Percentiles rank a stretch among this genome's conserved stretches.
These are phyloP conservation scores for Lipotes vexillifer DNA, from an alignment of 2,113 vertebrate genomes.

Conservation along the genomic window DNA sequence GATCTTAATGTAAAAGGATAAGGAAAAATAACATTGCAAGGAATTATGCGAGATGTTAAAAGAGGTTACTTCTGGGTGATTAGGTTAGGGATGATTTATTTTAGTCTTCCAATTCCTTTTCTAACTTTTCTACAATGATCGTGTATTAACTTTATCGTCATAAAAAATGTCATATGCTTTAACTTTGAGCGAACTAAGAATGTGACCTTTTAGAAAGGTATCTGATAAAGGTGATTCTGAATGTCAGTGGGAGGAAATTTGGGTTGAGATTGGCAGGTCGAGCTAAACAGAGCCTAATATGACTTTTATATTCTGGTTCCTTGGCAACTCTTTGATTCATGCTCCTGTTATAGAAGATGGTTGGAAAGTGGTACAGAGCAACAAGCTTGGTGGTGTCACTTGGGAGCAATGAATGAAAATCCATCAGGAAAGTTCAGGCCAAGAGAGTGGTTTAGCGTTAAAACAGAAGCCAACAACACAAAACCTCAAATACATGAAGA, in stretches of 20 bases:
- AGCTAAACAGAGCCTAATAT: constrained; percentile 18
- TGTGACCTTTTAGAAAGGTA: constrained; percentile 51
- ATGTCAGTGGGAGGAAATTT: constrained; percentile 52
- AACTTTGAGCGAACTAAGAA: constrained; percentile 38
- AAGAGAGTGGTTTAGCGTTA: background rate
- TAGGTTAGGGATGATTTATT: constrained; percentile 1
- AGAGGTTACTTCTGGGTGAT: background rate
- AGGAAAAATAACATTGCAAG: background rate
- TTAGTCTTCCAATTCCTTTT: constrained; percentile 13
- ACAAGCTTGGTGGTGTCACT: background rate
- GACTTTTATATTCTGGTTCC: constrained; percentile 42
- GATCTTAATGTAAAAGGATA: background rate
- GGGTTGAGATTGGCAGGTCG: constrained; percentile 40
- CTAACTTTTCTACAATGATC: constrained; percentile 22
- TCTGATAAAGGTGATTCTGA: constrained; percentile 51
- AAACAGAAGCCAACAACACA: background rate
- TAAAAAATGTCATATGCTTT: constrained; percentile 2
- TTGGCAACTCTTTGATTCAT: constrained; percentile 44
- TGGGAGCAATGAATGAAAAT: background rate
- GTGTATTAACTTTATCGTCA: constrained; percentile 45
- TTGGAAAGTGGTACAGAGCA: background rate
- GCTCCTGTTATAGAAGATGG: background rate
- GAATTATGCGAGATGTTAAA: background rate
- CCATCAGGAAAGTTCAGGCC: background rate
- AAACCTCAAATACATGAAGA: background rate